These are phyloP conservation scores for Cephonodes hylas DNA, from an alignment of 2,888 invertebrate species.

Conservation along the genomic window DNA sequence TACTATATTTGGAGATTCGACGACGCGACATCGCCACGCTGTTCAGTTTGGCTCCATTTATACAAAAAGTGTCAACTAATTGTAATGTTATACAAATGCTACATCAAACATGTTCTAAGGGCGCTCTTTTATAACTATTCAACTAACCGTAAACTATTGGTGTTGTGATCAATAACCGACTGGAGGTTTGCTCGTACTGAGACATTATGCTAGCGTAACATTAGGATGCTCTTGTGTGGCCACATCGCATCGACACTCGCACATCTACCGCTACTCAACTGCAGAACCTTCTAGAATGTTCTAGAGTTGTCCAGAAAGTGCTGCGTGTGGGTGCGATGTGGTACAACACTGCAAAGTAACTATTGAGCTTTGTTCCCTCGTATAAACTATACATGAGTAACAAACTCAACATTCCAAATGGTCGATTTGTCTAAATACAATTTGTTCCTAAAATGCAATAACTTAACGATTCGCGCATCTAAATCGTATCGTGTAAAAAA, in stretches of 20 bases:
- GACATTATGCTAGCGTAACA: constrained; percentile 45
- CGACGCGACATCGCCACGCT: constrained; percentile 53
- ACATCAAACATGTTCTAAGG: constrained; percentile 67
- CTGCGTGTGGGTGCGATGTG: constrained; percentile 19
- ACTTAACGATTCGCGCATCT: constrained; percentile 36
- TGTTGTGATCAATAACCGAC: constrained; percentile 61
- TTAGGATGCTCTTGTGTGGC: constrained; percentile 25
- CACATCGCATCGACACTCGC: constrained; percentile 26
- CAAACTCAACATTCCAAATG: constrained; percentile 39
- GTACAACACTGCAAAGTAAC: constrained; percentile 30
- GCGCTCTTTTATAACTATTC: constrained; percentile 61
- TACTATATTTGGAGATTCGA: constrained; percentile 71
- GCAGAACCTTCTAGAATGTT: neutral
- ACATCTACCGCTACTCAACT: neutral
- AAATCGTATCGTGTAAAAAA: constrained; percentile 34
- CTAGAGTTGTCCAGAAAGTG: neutral
- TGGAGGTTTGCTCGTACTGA: constrained; percentile 53
- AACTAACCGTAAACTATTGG: constrained; percentile 71
- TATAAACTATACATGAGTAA: constrained; percentile 52
- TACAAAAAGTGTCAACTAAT: constrained; percentile 72
- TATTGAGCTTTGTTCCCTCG: constrained; percentile 61
- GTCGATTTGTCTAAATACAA: constrained; percentile 57
- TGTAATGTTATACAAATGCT: constrained; percentile 76
- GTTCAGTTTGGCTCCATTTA: constrained; percentile 50
- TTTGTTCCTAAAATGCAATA: constrained; percentile 49